Evolutionary conservation across 2,888 invertebrate genomes (phyloP).

Genomic region (Gymnosoma rotundatum): DNA sequence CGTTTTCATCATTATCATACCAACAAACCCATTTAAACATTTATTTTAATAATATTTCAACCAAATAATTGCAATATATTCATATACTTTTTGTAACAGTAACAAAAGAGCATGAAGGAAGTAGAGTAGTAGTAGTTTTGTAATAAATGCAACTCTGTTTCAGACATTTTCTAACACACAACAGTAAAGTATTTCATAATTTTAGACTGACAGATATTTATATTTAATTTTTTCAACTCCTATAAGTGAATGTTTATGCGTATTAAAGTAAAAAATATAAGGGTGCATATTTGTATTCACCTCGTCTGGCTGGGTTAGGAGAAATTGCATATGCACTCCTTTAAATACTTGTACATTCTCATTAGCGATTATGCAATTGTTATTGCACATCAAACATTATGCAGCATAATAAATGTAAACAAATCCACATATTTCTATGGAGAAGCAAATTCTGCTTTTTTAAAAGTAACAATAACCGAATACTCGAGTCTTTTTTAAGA

Average conservation of each 20-base stretch:
- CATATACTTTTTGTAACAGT: background rate
- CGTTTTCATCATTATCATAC: conserved; percentile 33
- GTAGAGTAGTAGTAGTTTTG: background rate
- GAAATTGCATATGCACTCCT: conserved; percentile 23
- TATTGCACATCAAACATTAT: conserved; percentile 63
- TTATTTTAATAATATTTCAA: conserved; percentile 43
- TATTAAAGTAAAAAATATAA: background rate
- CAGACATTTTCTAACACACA: conserved; percentile 35
- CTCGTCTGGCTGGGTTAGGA: background rate
- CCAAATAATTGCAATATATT: conserved; percentile 8
- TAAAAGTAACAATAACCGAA: background rate
- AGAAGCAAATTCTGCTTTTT: background rate
- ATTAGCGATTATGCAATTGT: conserved; percentile 43
- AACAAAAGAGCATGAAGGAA: background rate
- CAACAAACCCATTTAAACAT: conserved; percentile 56
- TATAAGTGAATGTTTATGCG: conserved; percentile 1
- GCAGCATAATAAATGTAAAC: conserved; percentile 78
- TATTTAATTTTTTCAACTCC: conserved; percentile 33
- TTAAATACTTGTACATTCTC: conserved; percentile 9
- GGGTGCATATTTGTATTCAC: conserved; percentile 49
- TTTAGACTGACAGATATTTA: conserved; percentile 54
- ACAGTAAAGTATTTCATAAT: conserved; percentile 65
- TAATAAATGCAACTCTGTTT: conserved; percentile 48
- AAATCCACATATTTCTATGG: conserved; percentile 49
- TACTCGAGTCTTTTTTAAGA: background rate